Percentiles rank a stretch among this genome's conserved stretches.
These are phyloP conservation scores for Podocnemis expansa DNA, from an alignment of 2,113 vertebrate species.

Conservation along the genomic window DNA sequence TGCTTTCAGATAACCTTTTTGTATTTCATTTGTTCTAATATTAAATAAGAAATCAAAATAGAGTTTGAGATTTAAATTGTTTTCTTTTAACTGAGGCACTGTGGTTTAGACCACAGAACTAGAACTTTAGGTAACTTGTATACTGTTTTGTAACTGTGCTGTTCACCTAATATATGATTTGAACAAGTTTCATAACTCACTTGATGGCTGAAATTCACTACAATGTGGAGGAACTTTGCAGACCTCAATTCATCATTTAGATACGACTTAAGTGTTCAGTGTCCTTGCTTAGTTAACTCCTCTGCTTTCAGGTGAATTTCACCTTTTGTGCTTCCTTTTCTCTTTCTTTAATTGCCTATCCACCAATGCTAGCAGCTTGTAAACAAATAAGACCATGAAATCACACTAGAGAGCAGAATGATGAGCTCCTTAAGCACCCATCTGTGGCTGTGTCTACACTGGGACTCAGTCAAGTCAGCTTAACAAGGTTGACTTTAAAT, in stretches of 20 bases:
- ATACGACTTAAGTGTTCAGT: neutral
- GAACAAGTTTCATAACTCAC: neutral
- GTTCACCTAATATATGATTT: neutral
- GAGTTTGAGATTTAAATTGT: neutral
- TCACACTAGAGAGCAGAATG: neutral
- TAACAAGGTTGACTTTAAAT: no score
- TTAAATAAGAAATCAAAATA: slow-evolving; percentile 2
- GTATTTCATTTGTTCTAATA: slow-evolving; percentile 19
- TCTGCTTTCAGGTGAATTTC: neutral
- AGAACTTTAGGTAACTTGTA: neutral
- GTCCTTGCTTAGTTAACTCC: neutral
- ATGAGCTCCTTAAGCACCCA: neutral
- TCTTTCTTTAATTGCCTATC: neutral
- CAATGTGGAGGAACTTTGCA: neutral
- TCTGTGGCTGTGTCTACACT: no score
- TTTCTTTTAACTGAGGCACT: neutral
- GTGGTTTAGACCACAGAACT: neutral
- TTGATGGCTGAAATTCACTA: neutral
- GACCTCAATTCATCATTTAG: neutral
- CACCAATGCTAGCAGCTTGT: neutral
- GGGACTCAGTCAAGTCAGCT: no score
- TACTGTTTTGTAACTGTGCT: neutral
- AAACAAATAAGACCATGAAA: neutral
- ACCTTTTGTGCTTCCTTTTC: neutral
- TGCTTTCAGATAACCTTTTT: neutral